phyloP scores from a whole-genome alignment of 2,113 vertebrate genomes.

The Dicerorhinus sumatrensis region DNA sequence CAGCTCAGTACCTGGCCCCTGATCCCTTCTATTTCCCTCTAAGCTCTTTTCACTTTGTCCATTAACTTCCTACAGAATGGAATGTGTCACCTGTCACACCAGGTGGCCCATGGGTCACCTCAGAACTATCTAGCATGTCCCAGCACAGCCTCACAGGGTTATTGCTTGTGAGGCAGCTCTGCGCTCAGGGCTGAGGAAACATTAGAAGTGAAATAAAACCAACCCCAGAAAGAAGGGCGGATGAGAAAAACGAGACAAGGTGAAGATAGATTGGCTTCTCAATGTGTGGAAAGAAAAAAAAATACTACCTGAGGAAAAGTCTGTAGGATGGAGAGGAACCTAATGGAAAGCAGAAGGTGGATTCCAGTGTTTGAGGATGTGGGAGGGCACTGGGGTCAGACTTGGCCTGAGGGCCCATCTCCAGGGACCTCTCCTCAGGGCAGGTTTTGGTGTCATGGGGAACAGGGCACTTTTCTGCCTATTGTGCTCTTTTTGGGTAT shows the following conservation, averaged over 20 bases:
- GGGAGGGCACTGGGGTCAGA: not conserved
- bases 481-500: not conserved
- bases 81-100: not conserved
- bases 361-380: not conserved
- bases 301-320: not conserved
- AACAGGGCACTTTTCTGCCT: not conserved
- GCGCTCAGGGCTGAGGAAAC: not conserved
- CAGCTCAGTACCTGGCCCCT: not conserved
- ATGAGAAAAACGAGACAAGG: not conserved
- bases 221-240: not conserved
- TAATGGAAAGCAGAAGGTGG: not conserved
- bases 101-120: not conserved
- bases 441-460: not conserved
- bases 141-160: not conserved
- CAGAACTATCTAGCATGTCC: not conserved
- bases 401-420: too few relatives aligned
- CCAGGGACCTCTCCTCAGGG: not conserved
- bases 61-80: not conserved
- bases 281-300: not conserved
- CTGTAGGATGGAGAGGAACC: not conserved
- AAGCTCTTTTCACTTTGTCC: not conserved
- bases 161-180: not conserved
- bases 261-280: too few relatives aligned
- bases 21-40: too few relatives aligned
- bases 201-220: not conserved